phyloP scores from a whole-genome alignment of 1,140 invertebrate genomes.

The Centruroides sculpturatus region DNA sequence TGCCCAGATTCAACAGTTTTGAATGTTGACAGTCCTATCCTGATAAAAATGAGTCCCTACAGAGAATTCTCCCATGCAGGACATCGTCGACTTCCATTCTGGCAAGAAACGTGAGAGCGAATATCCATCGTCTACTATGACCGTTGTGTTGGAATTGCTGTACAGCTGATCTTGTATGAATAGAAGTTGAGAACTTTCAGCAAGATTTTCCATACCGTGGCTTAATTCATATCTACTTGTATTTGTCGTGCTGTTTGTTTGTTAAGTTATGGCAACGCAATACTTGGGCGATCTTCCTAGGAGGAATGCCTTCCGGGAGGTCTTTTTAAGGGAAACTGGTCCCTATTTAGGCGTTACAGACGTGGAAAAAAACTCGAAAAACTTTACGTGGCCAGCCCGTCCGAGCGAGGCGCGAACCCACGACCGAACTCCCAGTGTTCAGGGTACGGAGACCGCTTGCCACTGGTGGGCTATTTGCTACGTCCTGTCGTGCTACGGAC shows the following conservation, averaged over 20 bases:
- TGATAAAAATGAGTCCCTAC: not conserved
- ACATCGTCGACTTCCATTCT: not conserved
- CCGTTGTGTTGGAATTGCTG: constrained; percentile 1
- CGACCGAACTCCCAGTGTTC: too few relatives aligned
- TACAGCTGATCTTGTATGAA: constrained; percentile 3
- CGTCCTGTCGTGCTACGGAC: not conserved
- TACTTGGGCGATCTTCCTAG: too few relatives aligned
- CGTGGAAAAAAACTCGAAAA: too few relatives aligned
- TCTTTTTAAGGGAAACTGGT: too few relatives aligned
- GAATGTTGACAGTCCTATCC: not conserved
- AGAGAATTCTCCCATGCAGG: not conserved
- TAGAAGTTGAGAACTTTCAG: constrained; percentile 1
- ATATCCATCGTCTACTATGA: not conserved
- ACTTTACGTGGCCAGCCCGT: too few relatives aligned
- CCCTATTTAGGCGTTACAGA: too few relatives aligned
- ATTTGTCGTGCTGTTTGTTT: too few relatives aligned
- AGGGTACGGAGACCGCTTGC: too few relatives aligned
- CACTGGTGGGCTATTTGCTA: too few relatives aligned
- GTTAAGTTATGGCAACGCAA: too few relatives aligned
- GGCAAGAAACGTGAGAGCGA: not conserved
- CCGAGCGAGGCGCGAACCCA: too few relatives aligned
- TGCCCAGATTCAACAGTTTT: not conserved
- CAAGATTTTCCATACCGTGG: not conserved
- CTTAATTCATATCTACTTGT: not conserved
- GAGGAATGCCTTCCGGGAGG: too few relatives aligned